Evolutionary conservation across 2,113 vertebrate species (phyloP), one percentile per base, ranked within the genome.

Genomic region (Aptenodytes forsteri): DNA sequence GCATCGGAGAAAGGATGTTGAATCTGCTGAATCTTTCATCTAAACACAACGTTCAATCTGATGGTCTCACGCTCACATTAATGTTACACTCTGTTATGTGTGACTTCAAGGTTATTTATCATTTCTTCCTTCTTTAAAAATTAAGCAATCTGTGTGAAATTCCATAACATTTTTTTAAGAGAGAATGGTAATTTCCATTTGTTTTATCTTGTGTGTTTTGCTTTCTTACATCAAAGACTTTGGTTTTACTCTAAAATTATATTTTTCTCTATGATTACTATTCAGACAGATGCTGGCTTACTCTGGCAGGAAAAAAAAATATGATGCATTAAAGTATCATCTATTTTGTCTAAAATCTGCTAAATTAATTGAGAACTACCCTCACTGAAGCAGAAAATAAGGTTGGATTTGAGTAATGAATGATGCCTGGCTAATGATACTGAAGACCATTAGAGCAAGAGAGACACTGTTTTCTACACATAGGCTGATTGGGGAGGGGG

Each of bases 341-440:
- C 44, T 85, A 62, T 91, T 97, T 97, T 93, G 79, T 92, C 93
- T 95, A 81, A 94, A 95, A 79, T 62, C 83, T 96, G 56, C 67
- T 95, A 95, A 93, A 96, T 97, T 97, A 97, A 97, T 96, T 92
- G 88, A 93, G 89, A 97, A 84, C 56, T 96, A 87, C 95, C 64
- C 79, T 25, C 65, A 76, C 22, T 70, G 95, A 94, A 96, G 93
- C 93, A 96, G 95, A 97, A 97, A 97, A 91, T 91, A 93, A 93
- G 58, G 82, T 64, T 72, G 95, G 38, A 93, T 93, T 93, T 88
- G 73, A 72, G 67, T 72, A 94, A 96, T 94, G 87, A 94, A 67
- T 91, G 61, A 87, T 87, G 89, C 46, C 76, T 92, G 16, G 42
- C 69, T 94, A 94, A 96, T 97, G 94, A 97, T 83, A 95, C 66